Percentiles rank a stretch among this genome's conserved stretches.
Evolutionary conservation across 2,888 invertebrate genomes (phyloP).

Genomic region (Dryocosmus kuriphilus): DNA sequence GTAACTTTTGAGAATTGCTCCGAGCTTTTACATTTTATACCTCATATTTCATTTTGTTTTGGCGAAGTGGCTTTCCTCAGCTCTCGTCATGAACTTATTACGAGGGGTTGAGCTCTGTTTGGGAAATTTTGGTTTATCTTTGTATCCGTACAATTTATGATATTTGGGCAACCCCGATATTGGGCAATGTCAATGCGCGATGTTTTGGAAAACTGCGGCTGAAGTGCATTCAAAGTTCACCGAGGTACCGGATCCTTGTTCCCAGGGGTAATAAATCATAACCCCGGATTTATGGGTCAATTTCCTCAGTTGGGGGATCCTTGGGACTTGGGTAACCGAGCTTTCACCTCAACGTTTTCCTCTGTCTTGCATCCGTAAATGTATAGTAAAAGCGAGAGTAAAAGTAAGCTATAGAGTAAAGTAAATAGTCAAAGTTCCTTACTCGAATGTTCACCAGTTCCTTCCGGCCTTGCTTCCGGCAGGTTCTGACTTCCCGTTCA

Average conservation of each 20-base stretch:
- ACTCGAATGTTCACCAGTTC: background rate
- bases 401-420: conserved; percentile 14
- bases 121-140: conserved; percentile 15
- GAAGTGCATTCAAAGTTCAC: conserved; percentile 59
- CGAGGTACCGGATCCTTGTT: conserved; percentile 40
- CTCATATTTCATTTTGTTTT: conserved; percentile 17
- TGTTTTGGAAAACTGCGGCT: conserved; percentile 69
- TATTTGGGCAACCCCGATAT: conserved; percentile 12
- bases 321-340: conserved; percentile 40
- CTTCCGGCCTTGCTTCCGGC: background rate
- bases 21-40: background rate
- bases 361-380: conserved; percentile 40
- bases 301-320: conserved; percentile 43
- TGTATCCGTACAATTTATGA: conserved; percentile 29
- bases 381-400: conserved; percentile 1
- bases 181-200: conserved; percentile 49
- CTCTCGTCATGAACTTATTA: conserved; percentile 17
- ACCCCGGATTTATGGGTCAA: conserved; percentile 69
- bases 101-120: background rate
- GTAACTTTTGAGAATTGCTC: background rate
- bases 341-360: conserved; percentile 58
- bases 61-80: background rate
- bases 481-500: background rate
- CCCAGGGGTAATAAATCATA: conserved; percentile 64
- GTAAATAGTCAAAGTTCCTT: conserved; percentile 42